Base-by-base conservation (phyloP, 2,113 vertebrate species). In the Callaeas wilsoni region DNA sequence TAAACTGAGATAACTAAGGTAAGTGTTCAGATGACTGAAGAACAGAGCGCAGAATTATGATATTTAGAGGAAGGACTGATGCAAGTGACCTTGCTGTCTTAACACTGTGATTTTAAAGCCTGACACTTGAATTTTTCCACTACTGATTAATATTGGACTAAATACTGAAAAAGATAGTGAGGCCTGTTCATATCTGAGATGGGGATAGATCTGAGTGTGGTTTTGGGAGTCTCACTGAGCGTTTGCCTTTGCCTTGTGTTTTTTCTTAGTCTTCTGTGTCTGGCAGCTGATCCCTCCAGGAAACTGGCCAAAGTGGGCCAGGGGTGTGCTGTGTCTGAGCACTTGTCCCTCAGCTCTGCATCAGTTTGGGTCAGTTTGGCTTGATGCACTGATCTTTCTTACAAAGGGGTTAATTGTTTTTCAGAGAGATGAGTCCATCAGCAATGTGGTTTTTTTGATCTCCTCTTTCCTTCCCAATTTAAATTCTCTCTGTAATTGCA, bases 71-170 rank as follows among this genome's bases (percentile, higher is more conserved):
- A 42, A 68, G 32, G 62, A 11, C 22, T 35, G 39, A 15, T 67
- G 8, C 19, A 25, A 13, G 9, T 0, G 0, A 39, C 19, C 33
- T 16, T 53, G 0, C 12, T 53, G 41, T 33, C 47, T 49, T 35
- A 42, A 18, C 32, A 29, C 22, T 49, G 21, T 23, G 29, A 10
- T 57, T 62, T 49, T 47, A 47, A 44, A 62, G 22, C 44, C 27
- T 49, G 69, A 22, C 15, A 19, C 13, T 7, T 37, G 27, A 33
- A 3, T 70, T 71, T 74, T 79, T 50, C 53, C 15, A 5, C 42
- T 85, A 16, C 33, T 19, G 32, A 25, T 87, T 26, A 47, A 33
- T 50, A 7, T 2, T 64, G 20, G 23, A 27, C 12, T 76, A 42
- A 85, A 26, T 13, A 37, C 33, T 47, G 65, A 11, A 62, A 41